These are phyloP conservation scores for Volucella inanis DNA, from an alignment of 2,888 invertebrate species.

Conservation along the genomic window DNA sequence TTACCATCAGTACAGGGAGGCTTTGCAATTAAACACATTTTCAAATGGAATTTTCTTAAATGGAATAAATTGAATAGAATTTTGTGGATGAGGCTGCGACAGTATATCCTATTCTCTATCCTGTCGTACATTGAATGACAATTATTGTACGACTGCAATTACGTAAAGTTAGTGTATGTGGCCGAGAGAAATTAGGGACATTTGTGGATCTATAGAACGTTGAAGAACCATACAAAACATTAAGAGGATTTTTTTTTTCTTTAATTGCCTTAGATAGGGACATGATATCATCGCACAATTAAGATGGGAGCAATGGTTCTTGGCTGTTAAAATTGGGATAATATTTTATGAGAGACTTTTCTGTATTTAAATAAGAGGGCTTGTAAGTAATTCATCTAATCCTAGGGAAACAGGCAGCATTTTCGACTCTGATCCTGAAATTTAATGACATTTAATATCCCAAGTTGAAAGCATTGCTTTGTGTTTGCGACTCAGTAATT, in stretches of 20 bases:
- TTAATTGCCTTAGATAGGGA: neutral
- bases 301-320: conserved; percentile 9
- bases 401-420: too few relatives aligned
- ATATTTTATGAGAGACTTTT: conserved; percentile 16
- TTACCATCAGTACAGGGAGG: neutral
- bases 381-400: too few relatives aligned
- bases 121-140: conserved; percentile 20
- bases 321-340: conserved; percentile 9
- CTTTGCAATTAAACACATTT: conserved; percentile 13
- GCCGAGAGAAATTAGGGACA: neutral
- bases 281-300: conserved; percentile 2
- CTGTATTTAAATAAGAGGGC: neutral
- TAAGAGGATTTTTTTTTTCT: neutral
- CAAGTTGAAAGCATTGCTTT: too few relatives aligned
- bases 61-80: conserved; percentile 28
- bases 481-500: too few relatives aligned
- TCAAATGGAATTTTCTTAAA: conserved; percentile 18
- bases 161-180: conserved; percentile 12
- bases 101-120: neutral
- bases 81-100: neutral
- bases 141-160: conserved; percentile 25
- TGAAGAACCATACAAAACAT: conserved; percentile 9
- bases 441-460: too few relatives aligned
- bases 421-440: too few relatives aligned
- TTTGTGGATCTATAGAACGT: conserved; percentile 15